Base-by-base conservation (phyloP, 2,113 vertebrate genomes). In the Leucosticte australis region DNA sequence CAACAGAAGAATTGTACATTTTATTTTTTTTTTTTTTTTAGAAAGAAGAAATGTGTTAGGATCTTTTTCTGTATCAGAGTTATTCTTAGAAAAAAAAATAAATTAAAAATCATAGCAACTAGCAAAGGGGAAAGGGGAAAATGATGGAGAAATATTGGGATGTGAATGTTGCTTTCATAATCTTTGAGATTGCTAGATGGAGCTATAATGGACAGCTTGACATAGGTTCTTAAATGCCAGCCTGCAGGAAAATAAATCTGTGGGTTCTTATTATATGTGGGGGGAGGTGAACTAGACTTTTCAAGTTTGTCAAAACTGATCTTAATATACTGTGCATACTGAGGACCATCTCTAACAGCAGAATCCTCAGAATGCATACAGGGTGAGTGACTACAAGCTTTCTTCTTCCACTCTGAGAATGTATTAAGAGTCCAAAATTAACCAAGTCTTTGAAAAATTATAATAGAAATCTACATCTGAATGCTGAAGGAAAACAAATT, bases 311-410 rank as follows among this genome's bases (percentile, higher is more conserved):
- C 14, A 93, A 74, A 91, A 27, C 16, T 27, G 6, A 31, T 69
- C 24, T 57, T 68, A 53, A 85, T 90, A 57, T 53, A 31, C 8
- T 50, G 12, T 15, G 11, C 26, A 2, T 41, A 16, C 3, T 44
- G 13, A 6, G 11, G 31, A 79, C 59, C 13, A 73, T 20, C 7
- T n/a, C 19, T 46, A 85, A 24, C 7, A 60, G 5, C 15, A 74
- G 46, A 46, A 88, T 83, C 18, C 17, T 44, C 67, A 80, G 67
- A 76, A 65, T 26, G 46, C 74, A 42, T 17, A 47, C 5, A 12
- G 10, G 2, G 6, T 39, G 20, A 68, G 28, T 13, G n/a, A 50
- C 13, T 10, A 46, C 0, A 0, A 80, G 23, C 10, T 21, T 47
- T 49, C 10, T 52, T 68, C 82, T 92, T 33, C 50, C 4, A 6